These are phyloP conservation scores for Orycteropus afer DNA, from an alignment of 2,113 vertebrate species.

Conservation along the genomic window DNA sequence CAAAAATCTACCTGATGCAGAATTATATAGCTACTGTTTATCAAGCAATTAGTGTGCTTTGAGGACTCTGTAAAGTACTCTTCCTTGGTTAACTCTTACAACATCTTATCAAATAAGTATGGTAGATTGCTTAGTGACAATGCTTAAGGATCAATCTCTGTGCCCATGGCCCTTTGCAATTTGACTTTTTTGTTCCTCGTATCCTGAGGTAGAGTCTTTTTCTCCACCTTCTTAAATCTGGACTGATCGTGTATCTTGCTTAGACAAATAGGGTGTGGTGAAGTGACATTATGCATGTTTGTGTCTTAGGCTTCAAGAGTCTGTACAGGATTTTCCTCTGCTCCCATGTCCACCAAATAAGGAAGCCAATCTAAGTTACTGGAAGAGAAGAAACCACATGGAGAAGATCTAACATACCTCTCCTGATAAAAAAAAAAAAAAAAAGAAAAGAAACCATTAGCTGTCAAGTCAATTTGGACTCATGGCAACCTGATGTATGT, in stretches of 20 bases:
- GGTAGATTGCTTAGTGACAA: background rate
- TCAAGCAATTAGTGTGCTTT: background rate
- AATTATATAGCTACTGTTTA: background rate
- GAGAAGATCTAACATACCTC: background rate
- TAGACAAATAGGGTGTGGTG: background rate
- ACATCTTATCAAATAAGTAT: rapidly evolving
- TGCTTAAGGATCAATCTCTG: background rate
- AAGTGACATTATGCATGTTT: background rate
- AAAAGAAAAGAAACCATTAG: no score
- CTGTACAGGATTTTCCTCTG: background rate
- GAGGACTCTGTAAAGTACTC: background rate
- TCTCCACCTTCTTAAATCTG: background rate
- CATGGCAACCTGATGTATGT: no score
- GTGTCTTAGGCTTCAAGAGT: background rate
- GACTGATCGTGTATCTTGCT: background rate
- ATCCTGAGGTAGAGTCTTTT: background rate
- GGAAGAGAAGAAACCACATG: background rate
- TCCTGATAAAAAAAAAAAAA: background rate
- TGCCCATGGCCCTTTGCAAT: background rate
- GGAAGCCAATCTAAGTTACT: background rate
- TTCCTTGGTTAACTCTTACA: background rate
- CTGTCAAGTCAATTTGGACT: no score
- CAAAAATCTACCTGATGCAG: background rate
- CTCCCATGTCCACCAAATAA: background rate
- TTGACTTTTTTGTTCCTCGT: background rate